phyloP scores from a whole-genome alignment of 2,797 vertebrate species.

The Cyprinodon diabolis region DNA sequence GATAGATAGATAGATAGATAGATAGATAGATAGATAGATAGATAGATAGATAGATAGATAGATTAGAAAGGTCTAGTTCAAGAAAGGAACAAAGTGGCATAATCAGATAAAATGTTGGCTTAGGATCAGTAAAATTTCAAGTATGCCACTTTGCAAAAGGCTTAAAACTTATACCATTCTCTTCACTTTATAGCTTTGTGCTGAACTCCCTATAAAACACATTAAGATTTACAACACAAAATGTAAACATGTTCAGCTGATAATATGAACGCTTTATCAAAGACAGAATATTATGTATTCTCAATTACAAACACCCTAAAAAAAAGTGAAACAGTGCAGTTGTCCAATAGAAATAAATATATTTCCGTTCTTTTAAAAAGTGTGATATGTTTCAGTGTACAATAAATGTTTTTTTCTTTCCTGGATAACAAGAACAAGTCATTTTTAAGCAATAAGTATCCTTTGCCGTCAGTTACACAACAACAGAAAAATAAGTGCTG shows the following conservation, averaged over 20 bases:
- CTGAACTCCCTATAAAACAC: background rate
- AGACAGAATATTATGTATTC: background rate
- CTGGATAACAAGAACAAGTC: accelerated
- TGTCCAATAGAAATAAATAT: too few species aligned
- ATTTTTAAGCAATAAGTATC: background rate
- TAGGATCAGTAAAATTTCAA: background rate
- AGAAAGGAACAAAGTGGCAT: too few species aligned
- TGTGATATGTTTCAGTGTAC: too few species aligned
- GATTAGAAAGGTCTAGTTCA: too few species aligned
- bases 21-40: too few species aligned
- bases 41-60: too few species aligned
- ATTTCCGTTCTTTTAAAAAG: too few species aligned
- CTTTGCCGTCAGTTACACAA: background rate
- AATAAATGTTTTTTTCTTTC: background rate
- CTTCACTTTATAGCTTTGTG: background rate
- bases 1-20: too few species aligned
- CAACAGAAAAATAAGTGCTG: background rate
- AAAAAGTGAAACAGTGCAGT: too few species aligned
- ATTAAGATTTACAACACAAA: background rate
- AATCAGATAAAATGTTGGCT: background rate
- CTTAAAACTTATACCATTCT: background rate
- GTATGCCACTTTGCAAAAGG: background rate
- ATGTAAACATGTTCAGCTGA: background rate
- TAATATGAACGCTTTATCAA: background rate
- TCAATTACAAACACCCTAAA: background rate